Evolutionary conservation across 2,888 invertebrate species (phyloP), one percentile per base, ranked within the genome.

Genomic region (Drosophila fungiperda): DNA sequence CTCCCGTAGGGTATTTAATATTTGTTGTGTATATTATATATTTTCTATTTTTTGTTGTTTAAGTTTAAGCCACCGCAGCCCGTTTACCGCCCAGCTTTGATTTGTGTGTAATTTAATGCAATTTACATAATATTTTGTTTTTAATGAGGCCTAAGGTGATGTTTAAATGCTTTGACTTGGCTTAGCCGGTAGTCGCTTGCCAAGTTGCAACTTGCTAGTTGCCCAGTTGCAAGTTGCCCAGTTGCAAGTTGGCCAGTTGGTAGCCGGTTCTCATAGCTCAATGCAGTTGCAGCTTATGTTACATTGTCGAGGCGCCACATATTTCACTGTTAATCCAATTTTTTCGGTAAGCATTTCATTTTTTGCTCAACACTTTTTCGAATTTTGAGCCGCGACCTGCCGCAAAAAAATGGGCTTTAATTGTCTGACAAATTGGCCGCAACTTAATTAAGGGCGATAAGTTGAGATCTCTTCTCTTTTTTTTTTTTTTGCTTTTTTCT

Each of bases 41-140:
- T 15, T 26, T 11, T 0, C 15, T 17, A 20, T n/a, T n/a, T 20
- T 32, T 26, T n/a, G 42, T 57, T 42, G 20, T 20, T 29, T 15
- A 20, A 57, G 42, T 57, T 32, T 42, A 57, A 29, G 20, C 40
- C 9, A 29, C 17, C 49, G 49, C 55, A 38, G 29, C 29, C 67
- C 35, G 38, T 35, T 20, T n/a, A 54, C 32, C 64, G 49, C 75
- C 65, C 80, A 74, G 65, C 87, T 80, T 89, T 87, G 87, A 90
- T 90, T 89, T 87, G 84, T 88, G 87, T 90, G 89, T 89, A 91
- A 89, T 89, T 91, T 87, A 90, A 85, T 80, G 90, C 87, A 89
- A 90, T 89, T 89, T 89, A 91, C 90, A 89, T 89, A 91, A 90
- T 84, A 89, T 91, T 90, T 90, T 90, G 89, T 83, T 89, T 89